Evolutionary conservation across 2,888 invertebrate species (phyloP).

Genomic region (Leptopilina drosophilae): DNA sequence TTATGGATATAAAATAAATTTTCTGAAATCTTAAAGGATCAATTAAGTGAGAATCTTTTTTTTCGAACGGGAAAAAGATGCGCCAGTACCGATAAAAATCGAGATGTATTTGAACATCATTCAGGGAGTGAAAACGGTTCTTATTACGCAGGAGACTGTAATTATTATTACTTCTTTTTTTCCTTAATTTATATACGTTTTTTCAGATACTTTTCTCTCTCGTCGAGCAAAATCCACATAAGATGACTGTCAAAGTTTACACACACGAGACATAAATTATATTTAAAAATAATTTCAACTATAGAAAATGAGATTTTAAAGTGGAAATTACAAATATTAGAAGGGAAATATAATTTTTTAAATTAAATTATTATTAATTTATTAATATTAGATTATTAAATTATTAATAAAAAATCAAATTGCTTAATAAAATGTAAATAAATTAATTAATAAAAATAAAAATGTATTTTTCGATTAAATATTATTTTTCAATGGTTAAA

Average conservation of each 20-base stretch:
- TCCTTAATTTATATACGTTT: background rate
- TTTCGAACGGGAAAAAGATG: background rate
- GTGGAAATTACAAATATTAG: too few relatives aligned
- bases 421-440: too few relatives aligned
- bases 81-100: background rate
- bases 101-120: conserved; percentile 20
- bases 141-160: background rate
- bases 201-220: conserved; percentile 19
- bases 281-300: background rate
- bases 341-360: too few relatives aligned
- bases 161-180: conserved; percentile 13
- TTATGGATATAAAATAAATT: conserved; percentile 8
- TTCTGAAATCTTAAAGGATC: conserved; percentile 7
- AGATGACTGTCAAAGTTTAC: background rate
- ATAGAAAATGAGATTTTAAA: too few relatives aligned
- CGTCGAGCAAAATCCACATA: background rate
- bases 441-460: too few relatives aligned
- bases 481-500: too few relatives aligned
- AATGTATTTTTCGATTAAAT: too few relatives aligned
- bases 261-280: background rate
- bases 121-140: conserved; percentile 23
- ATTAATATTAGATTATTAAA: too few relatives aligned
- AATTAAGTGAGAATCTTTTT: conserved; percentile 2
- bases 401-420: too few relatives aligned
- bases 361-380: too few relatives aligned